Base-by-base conservation (phyloP, 2,888 invertebrate species). In the Caenorhabditis sp. region DNA sequence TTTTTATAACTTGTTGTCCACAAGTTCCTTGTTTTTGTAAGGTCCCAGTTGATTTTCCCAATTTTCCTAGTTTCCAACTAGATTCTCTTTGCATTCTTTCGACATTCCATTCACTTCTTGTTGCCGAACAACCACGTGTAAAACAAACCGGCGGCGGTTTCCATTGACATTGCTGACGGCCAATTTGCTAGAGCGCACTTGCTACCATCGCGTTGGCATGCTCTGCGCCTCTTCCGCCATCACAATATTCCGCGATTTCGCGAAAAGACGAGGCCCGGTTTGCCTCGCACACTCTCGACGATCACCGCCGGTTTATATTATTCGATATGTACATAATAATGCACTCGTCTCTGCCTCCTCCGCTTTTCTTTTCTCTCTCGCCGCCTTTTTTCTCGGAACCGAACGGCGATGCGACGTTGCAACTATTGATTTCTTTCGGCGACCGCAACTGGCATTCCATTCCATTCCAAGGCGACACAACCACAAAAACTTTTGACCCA, bases 291-390 rank as follows among this genome's bases (percentile, higher is more conserved):
- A 74, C 74, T 74, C 74, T 74, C 74, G 74, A 58, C 74, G 65
- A 74, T 74, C 64, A 56, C 64, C 60, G 58, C 74, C 74, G 67
- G 67, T 74, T 74, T 74, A 58, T 65, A 65, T 60, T 74, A 74
- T 72, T 72, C 58, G 50, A 60, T 74, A 74, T 74, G 67, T 67
- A 74, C 74, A 74, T 67, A 74, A 65, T 65, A 65, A 67, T 74
- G 72, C 65, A 35, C 64, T 58, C 20, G 0, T 22, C 50, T 24
- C 26, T 51, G 35, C 35, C 18, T 51, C 37, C 15, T 24, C 32
- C 72, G 53, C 53, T 53, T 8, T 15, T 22, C 51, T 26, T 26
- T 44, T 37, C 26, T 11, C 22, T 24, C 53, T 35, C 22, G 51
- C 61, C 11, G 18, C 51, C 11, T 18, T n/a, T 26, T 58, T 70